Percentiles rank a stretch among this genome's conserved stretches.
These are phyloP conservation scores for Calyptommatus sinebrachiatus DNA, from an alignment of 2,113 vertebrate genomes.

Conservation along the genomic window DNA sequence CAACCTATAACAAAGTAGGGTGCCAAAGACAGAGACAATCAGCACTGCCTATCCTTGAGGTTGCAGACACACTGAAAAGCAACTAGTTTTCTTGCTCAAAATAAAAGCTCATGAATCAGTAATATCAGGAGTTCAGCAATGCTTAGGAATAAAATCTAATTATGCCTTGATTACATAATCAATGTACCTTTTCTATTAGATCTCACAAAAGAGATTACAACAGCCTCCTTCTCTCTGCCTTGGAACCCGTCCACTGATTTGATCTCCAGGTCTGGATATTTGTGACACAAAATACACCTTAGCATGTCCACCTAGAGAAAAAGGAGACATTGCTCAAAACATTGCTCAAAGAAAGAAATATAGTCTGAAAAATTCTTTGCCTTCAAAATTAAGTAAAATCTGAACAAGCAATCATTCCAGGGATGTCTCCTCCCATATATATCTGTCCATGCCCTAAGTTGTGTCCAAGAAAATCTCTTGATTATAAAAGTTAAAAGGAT, in stretches of 20 bases:
- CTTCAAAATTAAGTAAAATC: background rate
- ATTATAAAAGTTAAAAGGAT: too few species aligned
- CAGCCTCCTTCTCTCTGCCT: slow-evolving; percentile 95
- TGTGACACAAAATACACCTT: slow-evolving; percentile 79
- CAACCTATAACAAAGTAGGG: background rate
- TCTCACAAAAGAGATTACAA: slow-evolving; percentile 88
- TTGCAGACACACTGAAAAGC: background rate
- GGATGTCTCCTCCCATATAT: too few species aligned
- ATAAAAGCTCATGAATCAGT: accelerated
- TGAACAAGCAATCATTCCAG: background rate
- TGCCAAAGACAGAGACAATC: background rate
- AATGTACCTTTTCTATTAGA: slow-evolving; percentile 89
- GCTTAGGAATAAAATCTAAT: background rate
- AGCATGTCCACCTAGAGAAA: slow-evolving; percentile 87
- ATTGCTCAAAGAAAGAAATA: background rate
- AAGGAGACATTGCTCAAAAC: background rate
- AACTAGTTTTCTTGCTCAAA: background rate
- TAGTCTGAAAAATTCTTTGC: background rate
- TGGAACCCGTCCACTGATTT: slow-evolving; percentile 97
- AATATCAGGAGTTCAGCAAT: background rate
- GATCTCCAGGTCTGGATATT: slow-evolving; percentile 85
- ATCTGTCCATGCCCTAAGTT: too few species aligned
- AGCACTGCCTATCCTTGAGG: background rate
- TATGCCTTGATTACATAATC: background rate
- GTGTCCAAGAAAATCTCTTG: too few species aligned